Conservation (phyloP, 2,888 invertebrate species). For the Druceiella hillmani region DNA sequence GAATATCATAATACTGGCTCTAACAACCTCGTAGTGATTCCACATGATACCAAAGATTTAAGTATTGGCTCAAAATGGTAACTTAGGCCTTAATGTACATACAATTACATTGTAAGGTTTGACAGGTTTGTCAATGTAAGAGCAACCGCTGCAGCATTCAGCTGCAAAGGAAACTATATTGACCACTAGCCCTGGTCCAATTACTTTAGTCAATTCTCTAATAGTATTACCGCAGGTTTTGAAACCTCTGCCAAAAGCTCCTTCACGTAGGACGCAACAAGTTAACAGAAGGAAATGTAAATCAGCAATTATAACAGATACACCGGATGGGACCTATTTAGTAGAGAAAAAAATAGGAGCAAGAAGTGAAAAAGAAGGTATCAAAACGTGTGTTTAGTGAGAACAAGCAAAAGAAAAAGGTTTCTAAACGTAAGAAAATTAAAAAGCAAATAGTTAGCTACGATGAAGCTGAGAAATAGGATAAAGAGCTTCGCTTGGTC, state of each 20-base stretch:
- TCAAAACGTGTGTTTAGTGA: constrained; percentile 6
- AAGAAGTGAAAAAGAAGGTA: constrained; percentile 14
- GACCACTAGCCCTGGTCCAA: too few species aligned
- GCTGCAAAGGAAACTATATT: too few species aligned
- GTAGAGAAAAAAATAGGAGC: constrained; percentile 18
- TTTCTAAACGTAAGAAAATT: constrained; percentile 11
- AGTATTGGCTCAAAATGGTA: too few species aligned
- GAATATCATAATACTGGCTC: too few species aligned
- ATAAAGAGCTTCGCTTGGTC: constrained; percentile 15
- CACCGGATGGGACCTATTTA: constrained; percentile 17
- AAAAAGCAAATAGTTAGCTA: constrained; percentile 8
- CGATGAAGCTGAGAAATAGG: constrained; percentile 11
- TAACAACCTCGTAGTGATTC: too few species aligned
- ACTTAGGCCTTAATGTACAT: too few species aligned
- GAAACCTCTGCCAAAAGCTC: constrained; percentile 15
- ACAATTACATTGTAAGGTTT: too few species aligned
- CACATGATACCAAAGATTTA: too few species aligned
- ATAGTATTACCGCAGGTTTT: constrained; percentile 11
- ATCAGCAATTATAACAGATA: constrained; percentile 19
- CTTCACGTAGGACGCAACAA: constrained; percentile 10
- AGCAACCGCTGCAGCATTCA: too few species aligned
- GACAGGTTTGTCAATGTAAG: too few species aligned
- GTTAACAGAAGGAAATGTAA: constrained; percentile 17
- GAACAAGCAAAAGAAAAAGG: constrained; percentile 13
- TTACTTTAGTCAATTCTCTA: too few species aligned